A percentile compares a stretch with the other conserved stretches of the same genome.
phyloP scores from a whole-genome alignment of 1,140 invertebrate genomes.

The Calycopis cecrops region DNA sequence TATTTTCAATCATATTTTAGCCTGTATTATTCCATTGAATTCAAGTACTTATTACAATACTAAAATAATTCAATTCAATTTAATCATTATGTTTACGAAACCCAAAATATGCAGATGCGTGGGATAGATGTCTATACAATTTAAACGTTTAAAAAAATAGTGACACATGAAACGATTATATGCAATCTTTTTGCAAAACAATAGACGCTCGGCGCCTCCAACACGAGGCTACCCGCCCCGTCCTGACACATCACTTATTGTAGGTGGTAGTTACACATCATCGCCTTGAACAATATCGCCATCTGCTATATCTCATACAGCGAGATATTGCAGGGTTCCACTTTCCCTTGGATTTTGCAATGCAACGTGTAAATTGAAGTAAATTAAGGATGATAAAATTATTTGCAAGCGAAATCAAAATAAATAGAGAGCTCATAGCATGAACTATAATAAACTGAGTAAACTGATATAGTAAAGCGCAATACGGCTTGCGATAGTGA shows the following conservation, averaged over 20 bases:
- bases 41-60: too few relatives aligned
- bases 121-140: conserved; percentile 6
- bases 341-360: conserved; percentile 68
- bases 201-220: conserved; percentile 48
- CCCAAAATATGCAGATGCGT: conserved; percentile 1
- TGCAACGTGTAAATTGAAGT: conserved; percentile 38
- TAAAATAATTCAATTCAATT: too few relatives aligned
- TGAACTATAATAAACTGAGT: conserved; percentile 37
- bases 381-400: conserved; percentile 61
- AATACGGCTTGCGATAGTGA: conserved; percentile 52
- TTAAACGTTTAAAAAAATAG: conserved; percentile 14
- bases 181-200: conserved; percentile 40
- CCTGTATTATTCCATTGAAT: too few relatives aligned
- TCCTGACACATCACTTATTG: conserved; percentile 41
- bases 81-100: too few relatives aligned
- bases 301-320: conserved; percentile 45
- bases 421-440: conserved; percentile 62
- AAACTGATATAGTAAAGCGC: conserved; percentile 41
- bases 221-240: conserved; percentile 34
- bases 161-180: conserved; percentile 21
- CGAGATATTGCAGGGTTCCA: conserved; percentile 31
- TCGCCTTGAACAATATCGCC: conserved; percentile 40
- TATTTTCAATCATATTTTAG: too few relatives aligned
- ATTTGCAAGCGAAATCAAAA: conserved; percentile 55
- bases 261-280: conserved; percentile 62